Evolutionary conservation across 2,113 vertebrate species (phyloP).

Genomic region (Neofelis nebulosa): DNA sequence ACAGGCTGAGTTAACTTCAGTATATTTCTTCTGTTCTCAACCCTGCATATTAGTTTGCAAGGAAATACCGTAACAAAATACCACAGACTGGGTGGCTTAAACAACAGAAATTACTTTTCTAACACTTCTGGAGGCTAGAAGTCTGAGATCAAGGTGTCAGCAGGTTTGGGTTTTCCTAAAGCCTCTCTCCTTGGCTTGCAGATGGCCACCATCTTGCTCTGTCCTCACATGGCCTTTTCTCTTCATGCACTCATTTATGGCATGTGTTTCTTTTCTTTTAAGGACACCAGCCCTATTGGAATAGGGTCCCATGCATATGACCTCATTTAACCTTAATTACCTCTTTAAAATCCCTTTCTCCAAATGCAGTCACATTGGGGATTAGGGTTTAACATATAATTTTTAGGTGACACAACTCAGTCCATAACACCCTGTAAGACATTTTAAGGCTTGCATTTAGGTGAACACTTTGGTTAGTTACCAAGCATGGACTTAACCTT

Average conservation of each 20-base stretch:
- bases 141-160: not conserved
- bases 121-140: not conserved
- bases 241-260: not conserved
- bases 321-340: not conserved
- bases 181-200: not conserved
- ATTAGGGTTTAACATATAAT: not conserved
- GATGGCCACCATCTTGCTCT: not conserved
- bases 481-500: not conserved
- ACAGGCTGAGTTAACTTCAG: not conserved
- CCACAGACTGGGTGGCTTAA: not conserved
- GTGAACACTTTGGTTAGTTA: not conserved
- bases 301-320: not conserved
- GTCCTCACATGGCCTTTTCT: not conserved
- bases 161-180: not conserved
- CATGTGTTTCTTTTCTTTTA: not conserved
- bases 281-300: not conserved
- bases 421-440: not conserved
- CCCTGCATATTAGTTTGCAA: not conserved
- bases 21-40: not conserved
- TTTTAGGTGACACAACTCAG: not conserved
- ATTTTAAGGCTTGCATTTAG: not conserved
- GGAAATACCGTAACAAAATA: not conserved
- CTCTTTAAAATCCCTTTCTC: not conserved
- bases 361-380: not conserved
- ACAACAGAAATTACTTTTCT: not conserved